Evolutionary conservation across 1,140 invertebrate genomes (phyloP).

Genomic region (Hyphantria cunea): DNA sequence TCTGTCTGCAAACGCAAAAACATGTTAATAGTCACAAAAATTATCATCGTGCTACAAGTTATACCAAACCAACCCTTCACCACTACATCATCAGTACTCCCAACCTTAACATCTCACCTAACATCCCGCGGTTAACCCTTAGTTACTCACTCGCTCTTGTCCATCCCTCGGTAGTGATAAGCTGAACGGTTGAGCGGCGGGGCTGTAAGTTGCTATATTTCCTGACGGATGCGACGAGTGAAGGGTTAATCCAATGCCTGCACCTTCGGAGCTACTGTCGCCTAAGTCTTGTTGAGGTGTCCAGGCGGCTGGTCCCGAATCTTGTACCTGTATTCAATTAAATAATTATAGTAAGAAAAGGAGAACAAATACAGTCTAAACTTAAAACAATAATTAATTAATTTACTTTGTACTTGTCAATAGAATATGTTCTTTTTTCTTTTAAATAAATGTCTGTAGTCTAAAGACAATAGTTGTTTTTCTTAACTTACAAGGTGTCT

Average conservation of each 20-base stretch:
- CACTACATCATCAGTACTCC: constrained; percentile 2
- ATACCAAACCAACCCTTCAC: constrained; percentile 1
- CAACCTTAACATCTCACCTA: constrained; percentile 41
- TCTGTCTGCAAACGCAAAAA: constrained; percentile 7
- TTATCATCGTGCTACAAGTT: too few relatives aligned
- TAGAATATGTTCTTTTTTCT: too few relatives aligned
- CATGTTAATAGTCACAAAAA: neutral
- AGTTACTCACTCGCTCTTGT: constrained; percentile 72
- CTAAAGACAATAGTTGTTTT: too few relatives aligned
- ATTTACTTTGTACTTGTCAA: too few relatives aligned
- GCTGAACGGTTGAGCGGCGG: constrained; percentile 87
- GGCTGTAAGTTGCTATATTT: constrained; percentile 83
- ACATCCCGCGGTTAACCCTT: constrained; percentile 52
- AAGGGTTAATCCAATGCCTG: constrained; percentile 61
- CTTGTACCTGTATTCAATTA: constrained; percentile 20
- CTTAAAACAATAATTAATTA: too few relatives aligned
- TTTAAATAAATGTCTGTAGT: too few relatives aligned
- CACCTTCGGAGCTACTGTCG: constrained; percentile 85
- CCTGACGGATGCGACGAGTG: constrained; percentile 67
- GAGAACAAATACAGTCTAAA: too few relatives aligned
- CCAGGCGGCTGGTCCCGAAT: constrained; percentile 80
- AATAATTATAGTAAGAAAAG: neutral
- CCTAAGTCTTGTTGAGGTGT: constrained; percentile 91
- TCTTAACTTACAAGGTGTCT: constrained; percentile 38
- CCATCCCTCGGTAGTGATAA: constrained; percentile 87